Evolutionary conservation across 1,140 invertebrate species (phyloP), one percentile per base, ranked within the genome.

Genomic region (Daktulosphaira vitifoliae): DNA sequence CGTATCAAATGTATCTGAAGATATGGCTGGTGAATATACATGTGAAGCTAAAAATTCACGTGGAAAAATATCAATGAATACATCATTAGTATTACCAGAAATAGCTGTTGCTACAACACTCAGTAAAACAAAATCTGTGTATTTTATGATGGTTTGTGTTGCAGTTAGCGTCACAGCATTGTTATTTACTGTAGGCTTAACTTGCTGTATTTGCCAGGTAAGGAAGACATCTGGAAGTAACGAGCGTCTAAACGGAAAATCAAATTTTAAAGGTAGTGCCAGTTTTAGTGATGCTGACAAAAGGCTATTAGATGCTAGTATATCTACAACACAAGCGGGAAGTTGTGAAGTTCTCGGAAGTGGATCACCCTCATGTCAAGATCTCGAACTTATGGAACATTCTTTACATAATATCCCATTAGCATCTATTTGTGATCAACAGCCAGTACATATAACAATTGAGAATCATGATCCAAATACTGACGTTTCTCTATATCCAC

Each of bases 241-340:
- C 77, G 81, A 49, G 74, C 80, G 2, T 23, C 68, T 8, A 74
- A 77, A 50, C 76, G 81, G 9, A 81, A 84, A 62, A 82, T 84
- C 68, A 76, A 78, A 84, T 66, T 76, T 86, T 16, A 83, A 85
- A 72, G 80, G 82, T 1, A 89, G 86, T 71, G 79, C 84, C 37
- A 89, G 86, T 72, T 89, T 88, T 71, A 87, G 82, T 18, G 88
- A 91, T 64, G 88, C 90, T 74, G 88, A 90, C 70, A 91, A 90
- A 74, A 86, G 88, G 68, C 75, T 90, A 6, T 78, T 90, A 26
- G 87, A 89, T 71, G 81, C 86, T 16, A 85, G 83, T 53, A 86
- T 89, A 16, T 88, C 87, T 0, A 83, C 81, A 62, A 86, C 85
- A 16, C 79, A 75, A 8, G 76, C 76, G 2, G 72, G 71, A 3